Evolutionary conservation across 2,797 vertebrate species (phyloP), one percentile per base, ranked within the genome.

Genomic region (Micromesistius poutassou): DNA sequence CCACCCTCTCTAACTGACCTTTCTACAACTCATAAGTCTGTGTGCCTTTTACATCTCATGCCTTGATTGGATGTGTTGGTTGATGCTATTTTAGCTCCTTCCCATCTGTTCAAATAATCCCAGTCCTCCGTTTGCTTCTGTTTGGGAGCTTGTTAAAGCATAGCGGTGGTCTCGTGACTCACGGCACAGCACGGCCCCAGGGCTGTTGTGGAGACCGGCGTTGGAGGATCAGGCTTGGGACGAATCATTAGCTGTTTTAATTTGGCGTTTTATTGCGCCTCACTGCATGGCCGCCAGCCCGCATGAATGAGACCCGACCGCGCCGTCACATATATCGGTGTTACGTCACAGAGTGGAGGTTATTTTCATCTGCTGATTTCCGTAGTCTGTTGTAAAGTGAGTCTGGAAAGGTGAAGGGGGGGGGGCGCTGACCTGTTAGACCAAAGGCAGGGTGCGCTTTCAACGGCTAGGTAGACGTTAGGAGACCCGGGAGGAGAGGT

Each of bases 161-260:
- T 82, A 74, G 42, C 25, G 62, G 76, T 62, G 55, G 19, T 31
- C 0, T 77, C 71, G 84, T 86, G 83, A 83, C 76, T 82, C 79
- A 82, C 55, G 79, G 73, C 71, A 6, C 6, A n/a, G 28, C 25
- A 33, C 19, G 46, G 73, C 46, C 30, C 36, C n/a, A 72, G 79
- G 62, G 46, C 1, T 62, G 50, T n/a, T 62, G 62, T 28, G n/a
- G n/a, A 68, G 12, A 28, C 4, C 10, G 12, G 19, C n/a, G n/a
- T n/a, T 19, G 73, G 73, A n/a, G 28, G 38, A 30, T 30, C 40
- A 7, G 38, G 28, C 62, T 77, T 36, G 22, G 36, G 71, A 70
- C 30, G 71, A 42, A 83, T 78, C 13, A 74, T 72, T 71, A 72
- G 76, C 80, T 72, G 75, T 81, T 71, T 74, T 79, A 72, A 81